Evolutionary conservation across 2,113 vertebrate genomes (phyloP), one percentile per base, ranked within the genome.

Genomic region (Chaetodon trifascialis): DNA sequence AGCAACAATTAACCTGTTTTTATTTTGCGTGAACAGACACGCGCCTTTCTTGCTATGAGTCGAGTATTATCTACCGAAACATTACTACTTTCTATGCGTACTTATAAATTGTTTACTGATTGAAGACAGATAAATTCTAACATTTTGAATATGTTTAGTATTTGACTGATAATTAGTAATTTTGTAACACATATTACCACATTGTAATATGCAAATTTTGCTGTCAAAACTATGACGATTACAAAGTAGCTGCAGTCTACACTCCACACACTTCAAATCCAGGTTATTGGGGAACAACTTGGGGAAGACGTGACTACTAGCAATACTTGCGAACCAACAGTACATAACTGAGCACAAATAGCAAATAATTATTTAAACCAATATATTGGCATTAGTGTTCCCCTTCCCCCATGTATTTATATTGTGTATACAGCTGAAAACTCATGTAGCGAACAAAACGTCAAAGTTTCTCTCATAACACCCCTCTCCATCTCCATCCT

Each of bases 281-380:
- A 90, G 83, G 88, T 86, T 82, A 92, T 83, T 87, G 83, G 83
- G 77, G 74, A 82, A 72, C 80, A 85, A 86, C 82, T 84, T 89
- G 86, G 88, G 80, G 89, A 83, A 78, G 66, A 93, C 59, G 64
- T 68, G 73, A 88, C 66, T 84, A 87, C 73, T 58, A 90, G 92
- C 88, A 93, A 90, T 94, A 92, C 88, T 87, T 82, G 58, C 83
- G 86, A 82, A 85, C 78, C 66, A 72, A 84, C 76, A 80, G 80
- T 79, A 91, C 79, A 80, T 65, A 76, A 87, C 84, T 86, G 92
- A 95, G 95, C 94, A 94, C 94, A 95, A 94, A 93, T 47, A 73
- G 76, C 75, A 76, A 89, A 86, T 80, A 67, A 81, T 66, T 76
- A 89, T 84, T 78, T 49, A 68, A 87, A 82, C 56, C 51, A 59